Evolutionary conservation across 2,797 vertebrate species (phyloP).

Genomic region (Phrynocephalus forsythii): DNA sequence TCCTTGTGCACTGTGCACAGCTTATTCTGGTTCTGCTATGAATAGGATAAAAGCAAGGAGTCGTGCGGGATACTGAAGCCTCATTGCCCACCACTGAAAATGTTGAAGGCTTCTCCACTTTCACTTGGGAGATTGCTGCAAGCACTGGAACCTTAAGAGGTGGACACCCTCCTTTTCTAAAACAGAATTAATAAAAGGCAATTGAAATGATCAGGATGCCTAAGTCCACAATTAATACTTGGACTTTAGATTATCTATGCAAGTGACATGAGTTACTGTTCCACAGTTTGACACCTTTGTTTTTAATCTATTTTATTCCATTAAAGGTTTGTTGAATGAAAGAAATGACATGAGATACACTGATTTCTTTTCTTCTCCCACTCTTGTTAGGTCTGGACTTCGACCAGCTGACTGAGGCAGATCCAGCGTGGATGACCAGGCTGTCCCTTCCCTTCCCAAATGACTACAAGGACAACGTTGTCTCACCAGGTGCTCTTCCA

Average conservation of each 20-base stretch:
- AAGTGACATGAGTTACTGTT: background rate
- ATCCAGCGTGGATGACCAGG: constrained; percentile 88
- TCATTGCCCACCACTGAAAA: background rate
- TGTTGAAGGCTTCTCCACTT: too few relatives aligned
- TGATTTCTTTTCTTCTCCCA: background rate
- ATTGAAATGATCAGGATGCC: background rate
- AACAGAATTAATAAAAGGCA: background rate
- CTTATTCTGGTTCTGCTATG: background rate
- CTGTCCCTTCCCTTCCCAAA: constrained; percentile 87
- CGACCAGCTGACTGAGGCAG: constrained; percentile 76
- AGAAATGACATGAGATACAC: background rate
- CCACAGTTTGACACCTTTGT: too few relatives aligned
- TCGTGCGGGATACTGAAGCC: background rate
- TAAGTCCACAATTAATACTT: background rate
- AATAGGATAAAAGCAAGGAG: background rate
- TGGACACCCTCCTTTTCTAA: background rate
- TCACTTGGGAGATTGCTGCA: background rate
- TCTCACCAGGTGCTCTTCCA: constrained; percentile 77
- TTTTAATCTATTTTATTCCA: too few relatives aligned
- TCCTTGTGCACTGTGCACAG: too few relatives aligned
- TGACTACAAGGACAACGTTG: constrained; percentile 93
- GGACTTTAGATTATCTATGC: background rate
- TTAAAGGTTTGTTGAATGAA: too few relatives aligned
- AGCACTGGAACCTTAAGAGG: background rate
- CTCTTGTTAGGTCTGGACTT: constrained; percentile 73